A percentile compares a stretch with the other conserved stretches of the same genome.
phyloP scores from a whole-genome alignment of 2,888 invertebrate species.

The Candidula unifasciata region DNA sequence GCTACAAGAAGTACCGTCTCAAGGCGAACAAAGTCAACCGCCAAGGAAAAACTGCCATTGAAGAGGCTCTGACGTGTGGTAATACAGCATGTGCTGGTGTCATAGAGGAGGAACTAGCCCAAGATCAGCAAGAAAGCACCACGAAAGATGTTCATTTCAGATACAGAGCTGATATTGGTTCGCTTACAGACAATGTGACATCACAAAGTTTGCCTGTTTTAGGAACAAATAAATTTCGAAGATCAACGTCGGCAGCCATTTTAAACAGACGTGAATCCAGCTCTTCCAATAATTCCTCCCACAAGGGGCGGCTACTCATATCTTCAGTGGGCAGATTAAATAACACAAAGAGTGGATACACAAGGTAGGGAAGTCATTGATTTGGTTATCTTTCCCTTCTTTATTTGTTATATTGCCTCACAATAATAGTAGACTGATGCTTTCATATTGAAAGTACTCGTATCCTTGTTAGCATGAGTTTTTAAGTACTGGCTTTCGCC shows the following conservation, averaged over 20 bases:
- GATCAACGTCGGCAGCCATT: slow-evolving; percentile 8
- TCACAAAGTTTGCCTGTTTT: no score
- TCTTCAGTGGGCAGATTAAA: slow-evolving; percentile 4
- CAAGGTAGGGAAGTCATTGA: slow-evolving; percentile 5
- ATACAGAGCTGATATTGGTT: neutral
- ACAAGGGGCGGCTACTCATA: neutral
- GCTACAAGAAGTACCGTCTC: slow-evolving; percentile 57
- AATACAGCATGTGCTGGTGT: slow-evolving; percentile 30
- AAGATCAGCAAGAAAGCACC: neutral
- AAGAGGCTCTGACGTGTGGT: slow-evolving; percentile 43
- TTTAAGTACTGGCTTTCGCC: no score
- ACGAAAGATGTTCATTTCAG: slow-evolving; percentile 39
- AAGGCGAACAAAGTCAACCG: slow-evolving; percentile 43
- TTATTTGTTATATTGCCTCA: neutral
- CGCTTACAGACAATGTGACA: neutral
- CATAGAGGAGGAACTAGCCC: slow-evolving; percentile 17
- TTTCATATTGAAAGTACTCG: no score
- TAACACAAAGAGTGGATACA: neutral
- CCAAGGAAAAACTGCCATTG: slow-evolving; percentile 46
- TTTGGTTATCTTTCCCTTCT: neutral
- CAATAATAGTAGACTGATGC: no score
- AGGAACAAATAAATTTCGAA: neutral
- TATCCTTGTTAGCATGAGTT: no score
- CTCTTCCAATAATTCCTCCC: neutral
- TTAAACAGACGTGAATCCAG: slow-evolving; percentile 8